Conservation (phyloP, 1,140 invertebrate genomes). For the Teleopsis dalmanni region DNA sequence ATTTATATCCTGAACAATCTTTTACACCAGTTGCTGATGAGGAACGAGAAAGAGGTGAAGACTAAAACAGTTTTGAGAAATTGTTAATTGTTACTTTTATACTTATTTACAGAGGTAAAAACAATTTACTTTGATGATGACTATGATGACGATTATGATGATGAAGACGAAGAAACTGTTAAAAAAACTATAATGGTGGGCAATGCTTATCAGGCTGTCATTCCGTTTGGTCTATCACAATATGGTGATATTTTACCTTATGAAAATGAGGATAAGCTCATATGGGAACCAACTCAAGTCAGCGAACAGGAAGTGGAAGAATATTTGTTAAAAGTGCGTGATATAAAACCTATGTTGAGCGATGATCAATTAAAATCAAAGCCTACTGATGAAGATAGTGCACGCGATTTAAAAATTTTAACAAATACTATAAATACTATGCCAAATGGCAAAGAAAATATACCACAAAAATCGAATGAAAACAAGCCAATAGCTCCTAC, state of each 20-base stretch:
- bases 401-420: neutral
- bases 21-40: constrained; percentile 26
- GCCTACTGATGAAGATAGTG: neutral
- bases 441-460: constrained; percentile 3
- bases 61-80: constrained; percentile 10
- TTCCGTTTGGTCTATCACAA: constrained; percentile 82
- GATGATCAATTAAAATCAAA: neutral
- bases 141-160: constrained; percentile 69
- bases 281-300: constrained; percentile 83
- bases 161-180: constrained; percentile 56
- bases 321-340: constrained; percentile 57
- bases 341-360: constrained; percentile 16
- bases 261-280: constrained; percentile 91
- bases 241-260: constrained; percentile 91
- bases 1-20: constrained; percentile 35
- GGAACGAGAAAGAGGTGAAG: constrained; percentile 8
- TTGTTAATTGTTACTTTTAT: neutral
- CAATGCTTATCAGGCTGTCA: constrained; percentile 84
- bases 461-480: neutral
- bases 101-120: constrained; percentile 44
- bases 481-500: neutral
- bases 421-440: neutral
- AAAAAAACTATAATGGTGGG: constrained; percentile 88
- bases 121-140: constrained; percentile 62
- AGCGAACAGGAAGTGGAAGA: constrained; percentile 69